Base-by-base conservation (phyloP, 2,797 vertebrate species). In the Hypotaenidia okinawae region DNA sequence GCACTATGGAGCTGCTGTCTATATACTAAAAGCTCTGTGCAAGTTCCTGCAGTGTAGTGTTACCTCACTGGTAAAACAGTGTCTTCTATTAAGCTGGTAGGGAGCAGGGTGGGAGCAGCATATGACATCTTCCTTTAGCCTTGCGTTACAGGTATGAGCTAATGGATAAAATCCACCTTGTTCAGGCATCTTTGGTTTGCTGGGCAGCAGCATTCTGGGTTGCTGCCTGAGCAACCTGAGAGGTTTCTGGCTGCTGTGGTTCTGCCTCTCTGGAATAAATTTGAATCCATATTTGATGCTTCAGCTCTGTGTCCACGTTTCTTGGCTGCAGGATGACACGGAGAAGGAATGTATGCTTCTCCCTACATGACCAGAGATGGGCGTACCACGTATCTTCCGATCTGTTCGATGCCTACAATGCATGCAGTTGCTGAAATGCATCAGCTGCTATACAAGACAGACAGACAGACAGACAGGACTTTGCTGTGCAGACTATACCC, bases 391-490 rank as follows among this genome's bases (percentile, higher is more conserved):
- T 15, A 37, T 21, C 82, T 35, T 58, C n/a, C 41, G 25, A 3
- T 37, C 13, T 32, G 58, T 28, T 16, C 74, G 41, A 17, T 0
- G 1, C 41, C 68, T 62, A 21, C 75, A 73, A 5, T 0, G 3
- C 5, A 2, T 3, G 32, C 1, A 9, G 28, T 4, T 25, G 28
- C 39, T 79, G 3, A 72, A 32, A 43, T 1, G 0, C 59, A 33
- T 43, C 64, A 81, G 62, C 45, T 51, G 45, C 35, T 5, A 3
- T 0, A 15, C 15, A 21, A 51, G 7, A 9, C 21, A 30, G 19
- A 54, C 37, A 35, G 33, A 63, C 5, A 1, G 19, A 54, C 41
- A 72, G 63, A 59, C 5, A 1, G 4, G 66, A 39, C 11, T 33
- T 13, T 13, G 39, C 54, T 54, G 6, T 24, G 18, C 47, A 66